Conservation (phyloP, 2,113 vertebrate species). For the Bungarus multicinctus region DNA sequence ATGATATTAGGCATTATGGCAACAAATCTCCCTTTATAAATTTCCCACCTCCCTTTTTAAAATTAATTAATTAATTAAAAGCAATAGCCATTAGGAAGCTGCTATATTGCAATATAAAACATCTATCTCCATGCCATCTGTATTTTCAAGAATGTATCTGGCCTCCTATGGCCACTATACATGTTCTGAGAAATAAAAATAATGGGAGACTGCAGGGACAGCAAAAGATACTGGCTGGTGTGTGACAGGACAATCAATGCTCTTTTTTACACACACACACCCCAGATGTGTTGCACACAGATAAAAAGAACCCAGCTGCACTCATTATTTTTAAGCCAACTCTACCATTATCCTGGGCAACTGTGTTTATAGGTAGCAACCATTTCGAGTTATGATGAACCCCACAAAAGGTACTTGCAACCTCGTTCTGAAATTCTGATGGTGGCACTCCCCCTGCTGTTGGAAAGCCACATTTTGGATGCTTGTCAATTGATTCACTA, state of each 20-base stretch:
- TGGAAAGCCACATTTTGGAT: neutral
- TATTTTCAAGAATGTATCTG: neutral
- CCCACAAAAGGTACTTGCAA: neutral
- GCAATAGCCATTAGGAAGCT: neutral
- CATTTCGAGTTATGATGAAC: neutral
- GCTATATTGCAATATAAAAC: neutral
- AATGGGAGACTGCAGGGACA: neutral
- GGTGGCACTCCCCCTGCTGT: neutral
- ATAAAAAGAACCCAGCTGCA: neutral
- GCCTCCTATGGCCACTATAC: neutral
- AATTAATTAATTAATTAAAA: neutral
- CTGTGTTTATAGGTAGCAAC: neutral
- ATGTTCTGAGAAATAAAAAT: neutral
- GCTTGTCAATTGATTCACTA: neutral
- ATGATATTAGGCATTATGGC: neutral
- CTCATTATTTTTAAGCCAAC: neutral
- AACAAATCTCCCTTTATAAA: neutral
- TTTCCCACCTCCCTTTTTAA: neutral
- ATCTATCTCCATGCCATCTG: neutral
- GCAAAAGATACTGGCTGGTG: neutral
- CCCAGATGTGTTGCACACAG: neutral
- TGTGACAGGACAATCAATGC: neutral
- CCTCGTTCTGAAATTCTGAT: neutral
- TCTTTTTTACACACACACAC: neutral
- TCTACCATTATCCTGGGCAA: neutral